Evolutionary conservation across 2,888 invertebrate genomes (phyloP), one percentile per base, ranked within the genome.

Genomic region (Sinohyriopsis cumingii): DNA sequence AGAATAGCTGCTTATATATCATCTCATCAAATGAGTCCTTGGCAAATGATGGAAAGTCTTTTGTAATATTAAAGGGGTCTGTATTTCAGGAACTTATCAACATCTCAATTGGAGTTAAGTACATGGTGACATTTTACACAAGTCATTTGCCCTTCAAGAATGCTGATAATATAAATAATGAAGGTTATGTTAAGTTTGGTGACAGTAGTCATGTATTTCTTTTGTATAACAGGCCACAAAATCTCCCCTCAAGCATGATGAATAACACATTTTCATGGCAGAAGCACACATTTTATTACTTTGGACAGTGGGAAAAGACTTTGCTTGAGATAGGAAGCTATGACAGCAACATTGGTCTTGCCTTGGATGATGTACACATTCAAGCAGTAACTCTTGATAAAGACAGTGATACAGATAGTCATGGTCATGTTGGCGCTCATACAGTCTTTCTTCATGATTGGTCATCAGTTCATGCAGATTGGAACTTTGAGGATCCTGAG

Each of bases 371-470:
- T 22, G 59, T 75, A 19, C 25, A 57, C 5, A 24, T 75, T 24
- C 62, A 72, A 63, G 45, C 55, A 5, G 60, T 64, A 33, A 28
- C n/a, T 6, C 45, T 63, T 5, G 45, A 25, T 19, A 28, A 55
- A n/a, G 25, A 18, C 53, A 64, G 69, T 53, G 55, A 33, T 20
- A 45, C 9, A 7, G 28, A 15, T 19, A 60, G 28, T 18, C 18
- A 19, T 19, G 69, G 69, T 33, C 75, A 75, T 54, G 68, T 75
- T 0, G 55, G 60, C 7, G 65, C 60, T 19, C 65, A 72, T 59
- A 65, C 72, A 24, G 66, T 72, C 6, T 72, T 72, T 60, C 59
- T 68, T 22, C 72, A 75, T 64, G 75, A 75, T 45, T 75, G 72
- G 72, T 72, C 75, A 18, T 72, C 75, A 1, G 56, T 75, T 45